Evolutionary conservation across 2,797 vertebrate genomes (phyloP).

Genomic region (Tenualosa thibaudeaui): DNA sequence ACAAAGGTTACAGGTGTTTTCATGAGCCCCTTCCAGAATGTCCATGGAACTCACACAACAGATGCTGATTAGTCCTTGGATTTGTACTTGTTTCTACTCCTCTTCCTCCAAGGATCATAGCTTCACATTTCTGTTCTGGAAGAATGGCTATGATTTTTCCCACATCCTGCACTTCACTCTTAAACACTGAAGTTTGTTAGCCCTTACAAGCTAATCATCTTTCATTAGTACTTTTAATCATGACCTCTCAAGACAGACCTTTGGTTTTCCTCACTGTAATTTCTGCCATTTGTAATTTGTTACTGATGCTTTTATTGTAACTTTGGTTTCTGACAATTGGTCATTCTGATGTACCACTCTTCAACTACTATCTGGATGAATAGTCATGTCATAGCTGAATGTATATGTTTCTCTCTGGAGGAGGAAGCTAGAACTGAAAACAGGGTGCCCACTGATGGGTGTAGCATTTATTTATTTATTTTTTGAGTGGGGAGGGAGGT

Average conservation of each 20-base stretch:
- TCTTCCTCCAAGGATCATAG: neutral
- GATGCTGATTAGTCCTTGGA: neutral
- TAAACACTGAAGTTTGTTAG: slow-evolving; percentile 42
- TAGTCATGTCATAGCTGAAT: neutral
- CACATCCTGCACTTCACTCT: slow-evolving; percentile 3
- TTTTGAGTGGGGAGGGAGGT: slow-evolving; percentile 26
- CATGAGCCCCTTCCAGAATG: neutral
- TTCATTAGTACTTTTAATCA: neutral
- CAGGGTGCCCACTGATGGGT: slow-evolving; percentile 46
- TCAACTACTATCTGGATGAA: neutral
- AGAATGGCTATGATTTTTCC: neutral
- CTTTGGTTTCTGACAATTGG: too few relatives aligned
- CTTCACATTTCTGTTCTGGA: neutral
- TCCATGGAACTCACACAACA: neutral
- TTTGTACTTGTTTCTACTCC: neutral
- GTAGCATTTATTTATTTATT: neutral
- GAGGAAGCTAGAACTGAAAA: slow-evolving; percentile 28
- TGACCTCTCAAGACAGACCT: neutral
- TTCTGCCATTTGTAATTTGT: neutral
- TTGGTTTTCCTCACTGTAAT: neutral
- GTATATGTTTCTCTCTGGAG: neutral
- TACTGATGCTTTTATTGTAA: too few relatives aligned
- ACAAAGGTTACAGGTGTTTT: neutral
- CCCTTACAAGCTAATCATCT: slow-evolving; percentile 36
- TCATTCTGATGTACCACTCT: too few relatives aligned